phyloP scores from a whole-genome alignment of 1,140 invertebrate genomes.

The Cotesia typhae region DNA sequence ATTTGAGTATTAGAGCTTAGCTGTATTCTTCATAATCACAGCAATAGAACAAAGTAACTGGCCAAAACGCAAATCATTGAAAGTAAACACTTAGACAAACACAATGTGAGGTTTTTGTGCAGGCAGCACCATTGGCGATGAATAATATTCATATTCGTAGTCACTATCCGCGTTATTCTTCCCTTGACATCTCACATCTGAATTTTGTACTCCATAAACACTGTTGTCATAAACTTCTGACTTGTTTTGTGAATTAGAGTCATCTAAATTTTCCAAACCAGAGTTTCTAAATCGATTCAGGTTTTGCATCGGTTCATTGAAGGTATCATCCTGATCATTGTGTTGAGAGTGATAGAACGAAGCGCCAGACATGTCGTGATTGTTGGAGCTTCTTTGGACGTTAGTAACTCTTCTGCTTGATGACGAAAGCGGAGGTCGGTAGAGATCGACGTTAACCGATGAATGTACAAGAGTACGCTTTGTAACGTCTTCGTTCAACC shows the following conservation, averaged over 20 bases:
- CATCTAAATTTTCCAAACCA: slow-evolving; percentile 49
- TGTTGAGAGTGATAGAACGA: slow-evolving; percentile 16
- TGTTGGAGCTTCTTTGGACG: slow-evolving; percentile 39
- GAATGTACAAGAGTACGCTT: slow-evolving; percentile 33
- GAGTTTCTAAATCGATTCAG: slow-evolving; percentile 47
- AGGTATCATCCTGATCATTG: too few species aligned
- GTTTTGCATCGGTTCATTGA: slow-evolving; percentile 53
- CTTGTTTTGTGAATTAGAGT: slow-evolving; percentile 52
- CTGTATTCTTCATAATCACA: too few species aligned
- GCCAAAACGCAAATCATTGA: too few species aligned
- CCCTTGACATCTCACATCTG: slow-evolving; percentile 36
- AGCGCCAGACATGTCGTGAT: neutral
- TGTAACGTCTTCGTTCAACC: slow-evolving; percentile 50
- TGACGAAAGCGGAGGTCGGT: neutral
- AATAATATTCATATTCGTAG: slow-evolving; percentile 48
- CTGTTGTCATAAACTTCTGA: slow-evolving; percentile 55
- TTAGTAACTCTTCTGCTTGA: slow-evolving; percentile 47
- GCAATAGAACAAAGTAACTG: too few species aligned
- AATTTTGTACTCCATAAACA: slow-evolving; percentile 53
- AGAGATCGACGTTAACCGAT: slow-evolving; percentile 46
- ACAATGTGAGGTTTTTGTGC: slow-evolving; percentile 61
- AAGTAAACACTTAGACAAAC: slow-evolving; percentile 52
- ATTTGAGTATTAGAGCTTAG: too few species aligned
- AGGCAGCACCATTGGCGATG: slow-evolving; percentile 37
- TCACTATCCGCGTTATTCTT: slow-evolving; percentile 31